These are phyloP conservation scores for Saccostrea cuccullata DNA, from an alignment of 1,140 invertebrate genomes.

Conservation along the genomic window DNA sequence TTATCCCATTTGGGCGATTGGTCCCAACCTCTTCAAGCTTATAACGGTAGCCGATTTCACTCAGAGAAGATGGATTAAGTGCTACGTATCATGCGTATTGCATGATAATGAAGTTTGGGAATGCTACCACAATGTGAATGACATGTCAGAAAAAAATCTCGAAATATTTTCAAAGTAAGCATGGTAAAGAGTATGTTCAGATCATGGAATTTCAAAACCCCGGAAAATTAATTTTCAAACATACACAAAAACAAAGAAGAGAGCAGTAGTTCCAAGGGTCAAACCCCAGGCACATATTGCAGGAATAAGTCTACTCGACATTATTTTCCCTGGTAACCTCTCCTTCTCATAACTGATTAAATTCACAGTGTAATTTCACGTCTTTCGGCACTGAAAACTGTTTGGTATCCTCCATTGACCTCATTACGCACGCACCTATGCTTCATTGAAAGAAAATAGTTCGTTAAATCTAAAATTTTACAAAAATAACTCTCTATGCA, in stretches of 20 bases:
- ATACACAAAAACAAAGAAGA: conserved; percentile 98
- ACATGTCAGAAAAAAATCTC: too few species aligned
- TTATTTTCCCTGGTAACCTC: conserved; percentile 70
- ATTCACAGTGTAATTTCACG: neutral
- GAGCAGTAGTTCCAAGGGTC: conserved; percentile 91
- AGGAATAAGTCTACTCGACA: conserved; percentile 84
- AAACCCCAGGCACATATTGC: conserved; percentile 97
- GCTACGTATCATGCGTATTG: too few species aligned
- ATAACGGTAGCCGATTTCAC: too few species aligned
- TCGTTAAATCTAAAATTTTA: neutral
- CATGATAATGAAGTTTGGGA: too few species aligned
- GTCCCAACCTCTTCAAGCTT: too few species aligned
- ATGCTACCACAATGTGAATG: too few species aligned
- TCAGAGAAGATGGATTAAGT: too few species aligned
- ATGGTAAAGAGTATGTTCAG: neutral
- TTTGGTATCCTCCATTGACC: conserved; percentile 34
- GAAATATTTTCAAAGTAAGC: too few species aligned
- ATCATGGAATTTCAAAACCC: neutral
- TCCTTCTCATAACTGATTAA: neutral
- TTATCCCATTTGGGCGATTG: too few species aligned
- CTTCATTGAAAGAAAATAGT: neutral
- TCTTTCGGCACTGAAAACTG: neutral
- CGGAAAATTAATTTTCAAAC: conserved; percentile 20
- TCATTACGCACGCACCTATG: neutral
- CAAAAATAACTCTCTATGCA: neutral